Conservation (phyloP, 2,797 vertebrate genomes). For the Arrhamphus sclerolepis region DNA sequence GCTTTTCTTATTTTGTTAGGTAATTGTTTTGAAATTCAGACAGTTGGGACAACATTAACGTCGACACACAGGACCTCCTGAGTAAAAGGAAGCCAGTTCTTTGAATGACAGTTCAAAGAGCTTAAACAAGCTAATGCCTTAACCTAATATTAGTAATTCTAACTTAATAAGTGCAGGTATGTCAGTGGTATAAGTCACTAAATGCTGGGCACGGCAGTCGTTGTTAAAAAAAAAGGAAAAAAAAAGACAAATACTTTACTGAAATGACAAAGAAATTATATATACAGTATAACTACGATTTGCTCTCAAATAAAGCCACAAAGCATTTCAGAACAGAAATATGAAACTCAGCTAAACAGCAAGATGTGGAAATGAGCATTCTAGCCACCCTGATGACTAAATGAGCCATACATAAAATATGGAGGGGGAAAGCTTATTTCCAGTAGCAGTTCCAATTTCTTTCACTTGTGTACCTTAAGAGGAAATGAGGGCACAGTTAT, state of each 20-base stretch:
- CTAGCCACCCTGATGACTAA: constrained; percentile 61
- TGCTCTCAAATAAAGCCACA: constrained; percentile 52
- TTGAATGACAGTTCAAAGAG: constrained; percentile 57
- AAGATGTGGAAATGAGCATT: constrained; percentile 45
- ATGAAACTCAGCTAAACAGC: constrained; percentile 57
- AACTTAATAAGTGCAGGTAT: constrained; percentile 68
- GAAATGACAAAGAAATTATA: constrained; percentile 63
- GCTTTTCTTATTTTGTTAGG: constrained; percentile 12
- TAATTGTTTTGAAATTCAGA: constrained; percentile 1
- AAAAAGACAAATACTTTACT: constrained; percentile 32
- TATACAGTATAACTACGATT: constrained; percentile 59
- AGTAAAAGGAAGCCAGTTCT: constrained; percentile 22
- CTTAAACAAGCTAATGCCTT: constrained; percentile 63
- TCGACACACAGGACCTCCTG: constrained; percentile 30
- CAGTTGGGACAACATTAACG: background rate
- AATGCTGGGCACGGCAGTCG: constrained; percentile 34
- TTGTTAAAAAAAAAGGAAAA: constrained; percentile 38
- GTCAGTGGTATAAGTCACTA: constrained; percentile 19
- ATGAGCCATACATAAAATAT: constrained; percentile 62
- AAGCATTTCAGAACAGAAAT: constrained; percentile 54
- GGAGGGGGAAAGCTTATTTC: constrained; percentile 46
- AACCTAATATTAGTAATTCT: constrained; percentile 50
- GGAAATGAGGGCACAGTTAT: constrained; percentile 67
- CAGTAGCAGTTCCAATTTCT: constrained; percentile 44
- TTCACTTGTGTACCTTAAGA: constrained; percentile 46